Percentiles rank a stretch among this genome's conserved stretches.
phyloP scores from a whole-genome alignment of 2,797 vertebrate genomes.

The Fistularia tabacaria region DNA sequence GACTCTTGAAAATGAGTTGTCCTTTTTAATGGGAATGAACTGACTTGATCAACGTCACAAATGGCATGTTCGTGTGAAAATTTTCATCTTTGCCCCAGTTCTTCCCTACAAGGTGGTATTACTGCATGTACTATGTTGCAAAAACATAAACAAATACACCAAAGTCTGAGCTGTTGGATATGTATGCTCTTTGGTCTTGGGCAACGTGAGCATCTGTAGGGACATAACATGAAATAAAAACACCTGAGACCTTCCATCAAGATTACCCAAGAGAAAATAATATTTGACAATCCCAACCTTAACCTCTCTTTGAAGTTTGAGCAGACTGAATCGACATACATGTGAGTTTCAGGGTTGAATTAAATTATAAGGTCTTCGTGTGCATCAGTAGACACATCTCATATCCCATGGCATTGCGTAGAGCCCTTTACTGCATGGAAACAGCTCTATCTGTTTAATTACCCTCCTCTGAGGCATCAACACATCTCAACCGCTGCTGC shows the following conservation, averaged over 20 bases:
- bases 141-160: slow-evolving; percentile 15
- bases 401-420: slow-evolving; percentile 35
- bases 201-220: slow-evolving; percentile 10
- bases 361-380: slow-evolving; percentile 32
- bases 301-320: slow-evolving; percentile 42
- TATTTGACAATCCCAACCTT: slow-evolving; percentile 7
- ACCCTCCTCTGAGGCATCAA: slow-evolving; percentile 68
- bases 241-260: slow-evolving; percentile 21
- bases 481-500: slow-evolving; percentile 56
- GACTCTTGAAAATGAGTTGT: too few relatives aligned
- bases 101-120: background rate
- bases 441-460: slow-evolving; percentile 74
- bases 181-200: slow-evolving; percentile 28
- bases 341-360: slow-evolving; percentile 29
- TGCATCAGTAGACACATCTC: slow-evolving; percentile 34
- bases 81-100: too few relatives aligned
- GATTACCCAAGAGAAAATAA: slow-evolving; percentile 19
- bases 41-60: too few relatives aligned
- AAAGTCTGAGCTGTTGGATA: slow-evolving; percentile 10
- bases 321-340: slow-evolving; percentile 33
- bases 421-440: slow-evolving; percentile 57
- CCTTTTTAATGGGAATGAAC: too few relatives aligned
- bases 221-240: slow-evolving; percentile 15
- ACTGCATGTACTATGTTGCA: background rate
- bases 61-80: too few relatives aligned